phyloP scores from a whole-genome alignment of 2,113 vertebrate species.

The Neoarius graeffei region DNA sequence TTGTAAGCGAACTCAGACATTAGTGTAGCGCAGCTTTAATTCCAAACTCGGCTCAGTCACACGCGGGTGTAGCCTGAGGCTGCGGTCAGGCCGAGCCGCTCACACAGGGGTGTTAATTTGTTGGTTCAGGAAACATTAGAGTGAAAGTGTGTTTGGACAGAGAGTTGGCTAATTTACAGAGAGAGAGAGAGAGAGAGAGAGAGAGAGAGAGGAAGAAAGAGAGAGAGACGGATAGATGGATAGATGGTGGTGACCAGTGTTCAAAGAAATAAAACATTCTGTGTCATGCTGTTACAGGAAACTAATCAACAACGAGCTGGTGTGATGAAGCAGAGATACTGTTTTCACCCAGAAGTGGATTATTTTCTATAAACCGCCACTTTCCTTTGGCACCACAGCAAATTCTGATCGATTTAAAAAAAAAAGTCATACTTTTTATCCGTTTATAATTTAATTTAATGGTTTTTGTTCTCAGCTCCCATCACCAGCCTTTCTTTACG shows the following conservation, averaged over 20 bases:
- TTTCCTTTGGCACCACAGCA: no score
- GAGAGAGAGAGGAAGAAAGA: background rate
- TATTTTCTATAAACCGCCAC: no score
- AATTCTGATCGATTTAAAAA: no score
- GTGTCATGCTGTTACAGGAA: background rate
- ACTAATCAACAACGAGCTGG: background rate
- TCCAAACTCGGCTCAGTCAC: background rate
- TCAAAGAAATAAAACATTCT: no score
- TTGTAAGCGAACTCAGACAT: background rate
- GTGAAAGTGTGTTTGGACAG: conserved; percentile 73
- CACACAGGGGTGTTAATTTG: conserved; percentile 55
- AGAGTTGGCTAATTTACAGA: conserved; percentile 65
- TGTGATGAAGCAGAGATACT: background rate
- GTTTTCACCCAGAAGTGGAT: background rate
- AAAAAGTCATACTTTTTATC: background rate
- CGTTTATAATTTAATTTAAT: background rate
- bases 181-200: background rate
- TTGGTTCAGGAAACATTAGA: conserved; percentile 69
- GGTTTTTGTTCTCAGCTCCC: background rate
- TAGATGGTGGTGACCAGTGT: no score
- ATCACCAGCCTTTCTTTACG: background rate
- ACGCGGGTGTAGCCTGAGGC: conserved; percentile 58
- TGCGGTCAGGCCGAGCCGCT: conserved; percentile 59
- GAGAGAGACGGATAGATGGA: no score
- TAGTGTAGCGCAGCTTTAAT: background rate